phyloP scores from a whole-genome alignment of 2,113 vertebrate genomes.

The Gobiocypris rarus region DNA sequence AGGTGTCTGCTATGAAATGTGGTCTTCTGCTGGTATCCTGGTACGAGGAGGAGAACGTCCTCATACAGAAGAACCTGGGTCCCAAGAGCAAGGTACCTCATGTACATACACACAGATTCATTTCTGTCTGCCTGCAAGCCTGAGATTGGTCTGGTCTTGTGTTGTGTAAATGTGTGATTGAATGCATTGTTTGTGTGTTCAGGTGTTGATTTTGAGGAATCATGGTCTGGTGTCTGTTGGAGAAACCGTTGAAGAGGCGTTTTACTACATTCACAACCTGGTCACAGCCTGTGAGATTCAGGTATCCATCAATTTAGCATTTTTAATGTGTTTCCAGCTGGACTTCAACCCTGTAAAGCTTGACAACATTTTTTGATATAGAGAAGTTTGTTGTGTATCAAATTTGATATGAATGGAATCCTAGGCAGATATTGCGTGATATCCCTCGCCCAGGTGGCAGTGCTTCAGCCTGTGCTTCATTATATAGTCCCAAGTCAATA shows the following conservation, averaged over 20 bases:
- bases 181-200: neutral
- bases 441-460: too few species aligned
- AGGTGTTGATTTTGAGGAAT: conserved; percentile 97
- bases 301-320: conserved; percentile 69
- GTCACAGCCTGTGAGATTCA: conserved; percentile 97
- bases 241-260: conserved; percentile 95
- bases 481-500: too few species aligned
- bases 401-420: too few species aligned
- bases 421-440: too few species aligned
- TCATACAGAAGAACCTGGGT: conserved; percentile 94
- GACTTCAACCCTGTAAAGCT: neutral
- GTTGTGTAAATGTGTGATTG: neutral
- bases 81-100: conserved; percentile 92
- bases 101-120: neutral
- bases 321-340: neutral
- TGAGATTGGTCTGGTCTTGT: neutral
- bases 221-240: conserved; percentile 93
- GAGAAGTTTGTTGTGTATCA: too few species aligned
- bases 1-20: conserved; percentile 98
- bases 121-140: neutral
- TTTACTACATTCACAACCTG: conserved; percentile 95
- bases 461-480: too few species aligned
- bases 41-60: conserved; percentile 88
- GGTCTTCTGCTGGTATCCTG: conserved; percentile 92
- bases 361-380: too few species aligned